Percentiles rank a stretch among this genome's conserved stretches.
Conservation (phyloP, 1,140 invertebrate genomes). For the Apolygus lucorum region DNA sequence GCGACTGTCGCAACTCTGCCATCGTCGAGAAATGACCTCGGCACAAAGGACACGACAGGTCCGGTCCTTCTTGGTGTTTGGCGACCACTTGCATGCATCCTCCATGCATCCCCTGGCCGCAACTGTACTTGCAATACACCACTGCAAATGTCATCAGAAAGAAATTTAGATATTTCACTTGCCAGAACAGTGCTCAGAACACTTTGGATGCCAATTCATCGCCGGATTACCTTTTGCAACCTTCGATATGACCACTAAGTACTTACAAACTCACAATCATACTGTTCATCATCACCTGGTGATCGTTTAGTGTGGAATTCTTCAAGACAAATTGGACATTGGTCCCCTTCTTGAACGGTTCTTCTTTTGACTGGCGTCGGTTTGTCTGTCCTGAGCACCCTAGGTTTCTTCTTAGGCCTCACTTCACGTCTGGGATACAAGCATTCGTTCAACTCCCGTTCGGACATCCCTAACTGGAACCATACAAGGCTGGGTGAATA, state of each 20-base stretch:
- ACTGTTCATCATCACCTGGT: not conserved
- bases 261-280: no score
- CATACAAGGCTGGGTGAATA: no score
- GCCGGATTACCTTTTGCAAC: no score
- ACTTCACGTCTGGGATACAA: not conserved
- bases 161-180: not conserved
- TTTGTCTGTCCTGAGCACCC: not conserved
- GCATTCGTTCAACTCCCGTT: not conserved
- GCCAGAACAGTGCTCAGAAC: not conserved
- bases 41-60: conserved; percentile 13
- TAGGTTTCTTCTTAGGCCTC: not conserved
- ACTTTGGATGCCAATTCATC: no score
- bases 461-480: not conserved
- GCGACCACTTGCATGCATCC: conserved; percentile 16
- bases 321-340: conserved; percentile 2
- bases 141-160: conserved; percentile 7
- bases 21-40: not conserved
- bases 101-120: conserved; percentile 7
- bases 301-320: not conserved
- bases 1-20: not conserved
- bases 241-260: no score
- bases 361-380: not conserved
- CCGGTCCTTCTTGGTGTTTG: not conserved
- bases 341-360: not conserved
- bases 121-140: conserved; percentile 18